Conservation (phyloP, 2,888 invertebrate species). For the Dermolepida albohirtum region DNA sequence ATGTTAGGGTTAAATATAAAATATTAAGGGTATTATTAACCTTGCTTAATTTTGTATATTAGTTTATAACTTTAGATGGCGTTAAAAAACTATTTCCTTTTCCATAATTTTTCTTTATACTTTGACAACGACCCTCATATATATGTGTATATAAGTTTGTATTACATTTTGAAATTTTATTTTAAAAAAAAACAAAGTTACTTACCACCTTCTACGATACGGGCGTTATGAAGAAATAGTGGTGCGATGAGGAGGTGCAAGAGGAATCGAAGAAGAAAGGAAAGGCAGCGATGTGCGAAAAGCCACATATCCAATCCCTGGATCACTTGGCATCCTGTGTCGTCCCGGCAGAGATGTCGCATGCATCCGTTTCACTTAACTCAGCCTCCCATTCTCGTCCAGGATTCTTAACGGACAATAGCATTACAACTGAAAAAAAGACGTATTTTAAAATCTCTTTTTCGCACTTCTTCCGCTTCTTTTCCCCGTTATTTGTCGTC, state of each 20-base stretch:
- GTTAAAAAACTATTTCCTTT: too few species aligned
- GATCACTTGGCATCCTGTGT: constrained; percentile 56
- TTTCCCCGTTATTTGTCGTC: too few species aligned
- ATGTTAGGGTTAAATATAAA: too few species aligned
- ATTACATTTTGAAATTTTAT: too few species aligned
- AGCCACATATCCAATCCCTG: constrained; percentile 57
- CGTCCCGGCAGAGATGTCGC: constrained; percentile 29
- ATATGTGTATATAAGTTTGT: too few species aligned
- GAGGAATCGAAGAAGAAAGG: constrained; percentile 34
- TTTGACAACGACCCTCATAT: too few species aligned
- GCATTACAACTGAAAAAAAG: constrained; percentile 25
- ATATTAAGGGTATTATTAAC: too few species aligned
- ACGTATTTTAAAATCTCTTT: constrained; percentile 6
- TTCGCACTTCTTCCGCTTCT: neutral
- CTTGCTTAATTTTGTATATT: too few species aligned
- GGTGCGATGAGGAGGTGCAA: constrained; percentile 38
- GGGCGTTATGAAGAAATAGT: constrained; percentile 36
- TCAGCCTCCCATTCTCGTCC: constrained; percentile 15
- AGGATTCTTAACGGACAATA: constrained; percentile 20
- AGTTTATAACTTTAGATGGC: too few species aligned
- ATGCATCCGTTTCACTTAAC: constrained; percentile 20
- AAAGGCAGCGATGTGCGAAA: constrained; percentile 50
- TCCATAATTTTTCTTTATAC: too few species aligned
- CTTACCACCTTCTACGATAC: constrained; percentile 42
- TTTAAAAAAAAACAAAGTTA: neutral